These are phyloP conservation scores for Ibidorhyncha struthersii DNA, from an alignment of 2,113 vertebrate species.

Conservation along the genomic window DNA sequence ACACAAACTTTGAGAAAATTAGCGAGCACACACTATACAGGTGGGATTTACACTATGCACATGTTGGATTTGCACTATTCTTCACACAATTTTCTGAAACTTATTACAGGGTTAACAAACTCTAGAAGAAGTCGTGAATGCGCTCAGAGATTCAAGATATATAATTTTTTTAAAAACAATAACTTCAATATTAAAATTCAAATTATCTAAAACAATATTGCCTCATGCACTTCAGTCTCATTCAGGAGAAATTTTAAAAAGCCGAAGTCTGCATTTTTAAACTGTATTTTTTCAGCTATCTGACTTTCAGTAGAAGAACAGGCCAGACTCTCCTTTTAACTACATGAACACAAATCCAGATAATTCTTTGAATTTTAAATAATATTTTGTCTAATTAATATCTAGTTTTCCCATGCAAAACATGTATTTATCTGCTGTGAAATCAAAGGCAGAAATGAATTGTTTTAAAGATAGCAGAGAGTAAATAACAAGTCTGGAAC, in stretches of 20 bases:
- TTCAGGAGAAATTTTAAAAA: neutral
- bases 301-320: neutral
- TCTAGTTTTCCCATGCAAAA: neutral
- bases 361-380: neutral
- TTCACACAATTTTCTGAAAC: rapidly evolving
- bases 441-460: conserved; percentile 13
- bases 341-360: neutral
- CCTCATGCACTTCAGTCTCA: neutral
- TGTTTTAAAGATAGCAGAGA: conserved; percentile 20
- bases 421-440: conserved; percentile 11
- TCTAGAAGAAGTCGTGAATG: rapidly evolving
- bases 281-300: neutral
- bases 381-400: conserved; percentile 11
- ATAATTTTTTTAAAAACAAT: neutral
- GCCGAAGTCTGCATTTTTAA: neutral
- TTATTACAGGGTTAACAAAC: neutral
- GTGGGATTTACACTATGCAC: neutral
- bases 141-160: neutral
- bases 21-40: neutral
- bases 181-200: neutral
- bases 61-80: neutral
- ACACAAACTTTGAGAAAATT: neutral
- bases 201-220: neutral
- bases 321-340: neutral
- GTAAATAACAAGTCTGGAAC: conserved; percentile 43